Evolutionary conservation across 2,888 invertebrate genomes (phyloP).

Genomic region (Tenodera sinensis): DNA sequence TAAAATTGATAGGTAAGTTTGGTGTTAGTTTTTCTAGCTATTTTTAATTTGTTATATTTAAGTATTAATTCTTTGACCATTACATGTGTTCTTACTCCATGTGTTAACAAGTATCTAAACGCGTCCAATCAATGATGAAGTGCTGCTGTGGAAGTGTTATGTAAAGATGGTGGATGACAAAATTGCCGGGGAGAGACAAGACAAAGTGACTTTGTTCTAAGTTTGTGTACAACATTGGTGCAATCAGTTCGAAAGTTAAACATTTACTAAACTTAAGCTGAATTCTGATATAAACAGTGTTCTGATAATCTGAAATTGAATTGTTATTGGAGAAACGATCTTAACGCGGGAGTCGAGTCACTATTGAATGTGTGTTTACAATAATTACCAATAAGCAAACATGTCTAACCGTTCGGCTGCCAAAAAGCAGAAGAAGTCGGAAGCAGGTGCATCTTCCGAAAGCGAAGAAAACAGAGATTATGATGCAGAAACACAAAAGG

Average conservation of each 20-base stretch:
- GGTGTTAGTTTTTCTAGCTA: not conserved
- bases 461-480: conserved; percentile 42
- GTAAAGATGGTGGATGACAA: not conserved
- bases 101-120: not conserved
- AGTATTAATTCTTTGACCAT: not conserved
- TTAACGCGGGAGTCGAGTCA: not conserved
- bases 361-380: not conserved
- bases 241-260: not conserved
- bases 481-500: conserved; percentile 58
- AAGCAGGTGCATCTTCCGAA: conserved; percentile 30
- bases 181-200: not conserved
- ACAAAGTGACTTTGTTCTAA: not conserved
- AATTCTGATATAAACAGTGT: not conserved
- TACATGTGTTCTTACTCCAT: not conserved
- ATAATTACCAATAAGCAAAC: not conserved
- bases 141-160: too few species aligned
- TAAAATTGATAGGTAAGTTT: not conserved
- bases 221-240: not conserved
- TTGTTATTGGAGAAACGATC: not conserved
- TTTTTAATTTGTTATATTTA: not conserved
- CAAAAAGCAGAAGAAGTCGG: conserved; percentile 41
- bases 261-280: not conserved
- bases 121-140: not conserved
- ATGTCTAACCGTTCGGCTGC: conserved; percentile 38
- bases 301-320: not conserved